phyloP scores from a whole-genome alignment of 2,797 vertebrate species.

The Muscicapa comitata region DNA sequence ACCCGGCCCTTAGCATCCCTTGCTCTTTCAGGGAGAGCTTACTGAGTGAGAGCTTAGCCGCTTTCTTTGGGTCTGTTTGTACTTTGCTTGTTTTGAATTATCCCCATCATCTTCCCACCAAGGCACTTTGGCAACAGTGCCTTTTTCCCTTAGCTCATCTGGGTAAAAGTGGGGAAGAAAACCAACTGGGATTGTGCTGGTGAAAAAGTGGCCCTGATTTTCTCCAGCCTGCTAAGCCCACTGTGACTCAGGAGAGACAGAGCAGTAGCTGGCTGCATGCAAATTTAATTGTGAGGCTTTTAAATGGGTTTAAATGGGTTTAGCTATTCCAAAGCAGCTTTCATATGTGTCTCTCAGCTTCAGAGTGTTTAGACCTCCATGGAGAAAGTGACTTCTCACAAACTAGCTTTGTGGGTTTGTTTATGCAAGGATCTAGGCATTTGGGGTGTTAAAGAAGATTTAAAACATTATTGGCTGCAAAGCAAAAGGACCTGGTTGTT shows the following conservation, averaged over 20 bases:
- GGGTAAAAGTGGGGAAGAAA: background rate
- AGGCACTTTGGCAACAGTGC: background rate
- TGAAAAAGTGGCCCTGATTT: background rate
- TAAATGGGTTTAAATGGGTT: conserved; percentile 35
- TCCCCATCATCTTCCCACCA: background rate
- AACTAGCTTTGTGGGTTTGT: background rate
- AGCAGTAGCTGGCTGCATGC: background rate
- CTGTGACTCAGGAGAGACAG: background rate
- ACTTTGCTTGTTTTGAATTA: background rate
- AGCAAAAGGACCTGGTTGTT: background rate
- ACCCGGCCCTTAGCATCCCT: background rate
- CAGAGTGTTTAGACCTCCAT: conserved; percentile 10
- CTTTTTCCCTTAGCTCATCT: background rate
- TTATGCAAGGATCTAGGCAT: conserved; percentile 6
- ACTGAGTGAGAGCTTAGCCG: background rate
- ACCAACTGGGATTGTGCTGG: background rate
- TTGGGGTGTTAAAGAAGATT: background rate
- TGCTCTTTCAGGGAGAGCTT: background rate
- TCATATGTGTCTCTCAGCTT: background rate
- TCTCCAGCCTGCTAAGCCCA: background rate
- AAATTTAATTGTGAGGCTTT: conserved; percentile 39
- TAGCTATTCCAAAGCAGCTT: conserved; percentile 43
- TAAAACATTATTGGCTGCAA: background rate
- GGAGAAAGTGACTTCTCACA: conserved; percentile 14
- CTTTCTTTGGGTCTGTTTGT: background rate